Evolutionary conservation across 2,113 vertebrate genomes (phyloP), one percentile per base, ranked within the genome.

Genomic region (Chloebia gouldiae): DNA sequence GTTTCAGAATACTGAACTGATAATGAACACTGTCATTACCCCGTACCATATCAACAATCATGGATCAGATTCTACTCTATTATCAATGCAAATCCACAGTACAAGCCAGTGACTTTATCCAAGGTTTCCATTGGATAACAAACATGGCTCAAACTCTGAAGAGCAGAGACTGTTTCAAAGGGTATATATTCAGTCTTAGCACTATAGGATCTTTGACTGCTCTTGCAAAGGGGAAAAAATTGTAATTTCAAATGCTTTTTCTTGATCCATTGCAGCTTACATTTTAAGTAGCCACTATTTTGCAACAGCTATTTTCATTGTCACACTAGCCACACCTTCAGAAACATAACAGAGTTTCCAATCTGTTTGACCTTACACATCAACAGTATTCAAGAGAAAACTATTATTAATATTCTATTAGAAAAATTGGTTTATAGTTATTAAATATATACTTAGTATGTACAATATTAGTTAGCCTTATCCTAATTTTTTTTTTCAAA

Each of bases 231-330:
- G 15, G 28, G 39, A 83, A 80, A 90, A 73, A 49, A 28, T 1
- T 45, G 21, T 39, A 13, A 90, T 47, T 86, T 82, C 39, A 20
- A 45, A 14, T 21, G 18, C 63, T 69, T 40, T 35, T 82, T 79
- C 56, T 64, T 12, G 27, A 89, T n/a, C 21, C 24, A 44, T 3
- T 35, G 30, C n/a, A 83, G 15, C 27, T 15, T 51, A 17, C n/a
- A 59, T 75, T 91, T 84, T 51, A 92, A 71, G 16, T 7, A 81
- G 11, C 12, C 39, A 28, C 24, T 92, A 31, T 19, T 82, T 81
- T 53, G 10, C 49, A 72, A 64, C 0, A 2, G 8, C 54, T 88
- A 40, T 28, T 75, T 84, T 45, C 28, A 53, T 51, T 2, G 0
- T 40, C 51, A 44, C n/a, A 31, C 20, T 27, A 73, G 30, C 20